Percentiles rank a stretch among this genome's conserved stretches.
Evolutionary conservation across 2,797 vertebrate genomes (phyloP).

Genomic region (Mormyrops boulengeri): DNA sequence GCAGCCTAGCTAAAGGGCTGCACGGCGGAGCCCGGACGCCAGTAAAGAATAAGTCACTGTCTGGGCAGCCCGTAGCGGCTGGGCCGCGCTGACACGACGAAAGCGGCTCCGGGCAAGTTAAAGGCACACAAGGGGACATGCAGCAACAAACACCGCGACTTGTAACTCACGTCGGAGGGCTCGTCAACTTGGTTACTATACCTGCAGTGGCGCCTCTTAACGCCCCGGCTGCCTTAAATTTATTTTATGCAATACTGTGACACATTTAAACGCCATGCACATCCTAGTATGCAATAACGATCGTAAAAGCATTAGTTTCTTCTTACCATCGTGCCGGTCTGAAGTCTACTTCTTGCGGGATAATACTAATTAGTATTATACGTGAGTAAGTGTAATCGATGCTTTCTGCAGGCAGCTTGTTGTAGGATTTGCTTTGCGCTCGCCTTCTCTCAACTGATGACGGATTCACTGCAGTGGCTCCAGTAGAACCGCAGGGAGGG

Average conservation of each 20-base stretch:
- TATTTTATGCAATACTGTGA: background rate
- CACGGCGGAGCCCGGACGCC: background rate
- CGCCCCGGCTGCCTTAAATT: background rate
- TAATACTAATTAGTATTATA: constrained; percentile 36
- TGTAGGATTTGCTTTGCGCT: constrained; percentile 33
- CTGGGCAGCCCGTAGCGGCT: background rate
- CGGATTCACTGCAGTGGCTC: constrained; percentile 69
- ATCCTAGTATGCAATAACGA: background rate
- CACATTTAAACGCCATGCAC: background rate
- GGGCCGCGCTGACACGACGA: background rate
- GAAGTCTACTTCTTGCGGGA: constrained; percentile 52
- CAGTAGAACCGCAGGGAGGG: constrained; percentile 59
- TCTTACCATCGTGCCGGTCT: constrained; percentile 69
- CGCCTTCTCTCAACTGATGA: constrained; percentile 43
- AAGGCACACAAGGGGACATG: background rate
- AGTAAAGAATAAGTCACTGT: background rate
- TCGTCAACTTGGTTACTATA: background rate
- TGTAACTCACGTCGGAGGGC: background rate
- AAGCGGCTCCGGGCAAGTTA: background rate
- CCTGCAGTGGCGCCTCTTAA: background rate
- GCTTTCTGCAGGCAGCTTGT: background rate
- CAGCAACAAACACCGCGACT: background rate
- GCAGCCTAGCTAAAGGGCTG: background rate
- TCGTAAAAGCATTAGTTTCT: constrained; percentile 28
- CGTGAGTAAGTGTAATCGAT: constrained; percentile 14